A percentile compares a stretch with the other conserved stretches of the same genome.
Conservation (phyloP, 2,113 vertebrate genomes). For the Xiphias gladius region DNA sequence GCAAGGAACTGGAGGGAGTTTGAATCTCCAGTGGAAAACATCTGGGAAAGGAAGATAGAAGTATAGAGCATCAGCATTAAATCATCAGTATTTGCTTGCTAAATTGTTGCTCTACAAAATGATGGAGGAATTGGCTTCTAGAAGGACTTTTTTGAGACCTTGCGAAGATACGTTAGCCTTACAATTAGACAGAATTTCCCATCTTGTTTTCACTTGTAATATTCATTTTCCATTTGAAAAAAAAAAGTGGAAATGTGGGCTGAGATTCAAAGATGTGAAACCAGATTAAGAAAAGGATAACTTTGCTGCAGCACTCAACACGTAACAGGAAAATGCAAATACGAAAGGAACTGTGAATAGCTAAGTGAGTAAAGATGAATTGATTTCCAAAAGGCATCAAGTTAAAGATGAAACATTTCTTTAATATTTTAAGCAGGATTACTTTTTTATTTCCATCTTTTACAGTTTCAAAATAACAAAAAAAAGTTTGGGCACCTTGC, state of each 20-base stretch:
- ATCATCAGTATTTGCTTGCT: neutral
- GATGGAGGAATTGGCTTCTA: neutral
- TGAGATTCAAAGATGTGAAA: constrained; percentile 20
- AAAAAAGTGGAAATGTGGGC: neutral
- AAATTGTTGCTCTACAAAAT: neutral
- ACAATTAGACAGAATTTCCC: neutral
- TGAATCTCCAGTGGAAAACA: neutral
- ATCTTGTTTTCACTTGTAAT: neutral
- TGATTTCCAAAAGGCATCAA: no score
- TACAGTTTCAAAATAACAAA: no score
- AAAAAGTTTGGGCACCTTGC: no score
- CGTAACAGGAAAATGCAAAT: constrained; percentile 23
- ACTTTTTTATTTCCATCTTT: no score
- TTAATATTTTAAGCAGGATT: no score
- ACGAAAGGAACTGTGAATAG: no score
- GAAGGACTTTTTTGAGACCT: neutral
- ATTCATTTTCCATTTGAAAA: neutral
- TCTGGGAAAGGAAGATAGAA: no score
- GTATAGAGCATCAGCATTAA: neutral
- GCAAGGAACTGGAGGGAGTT: neutral
- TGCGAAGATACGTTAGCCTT: neutral
- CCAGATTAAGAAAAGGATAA: neutral
- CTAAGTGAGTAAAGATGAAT: no score
- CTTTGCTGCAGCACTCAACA: neutral
- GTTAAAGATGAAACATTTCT: no score